Percentiles rank a stretch among this genome's conserved stretches.
phyloP scores from a whole-genome alignment of 2,888 invertebrate genomes.

The Piscicola geometra region DNA sequence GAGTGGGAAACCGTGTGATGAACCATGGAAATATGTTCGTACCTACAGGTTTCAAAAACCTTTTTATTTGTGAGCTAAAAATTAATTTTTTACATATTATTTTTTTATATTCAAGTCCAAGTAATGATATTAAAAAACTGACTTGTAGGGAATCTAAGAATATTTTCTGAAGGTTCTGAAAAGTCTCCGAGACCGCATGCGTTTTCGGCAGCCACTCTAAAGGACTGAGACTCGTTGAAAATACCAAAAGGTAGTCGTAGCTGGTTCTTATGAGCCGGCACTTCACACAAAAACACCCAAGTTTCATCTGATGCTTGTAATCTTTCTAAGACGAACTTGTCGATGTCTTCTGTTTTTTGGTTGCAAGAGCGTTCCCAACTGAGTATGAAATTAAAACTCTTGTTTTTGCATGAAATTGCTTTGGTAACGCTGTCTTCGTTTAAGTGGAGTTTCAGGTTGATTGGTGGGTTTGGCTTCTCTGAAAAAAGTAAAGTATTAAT shows the following conservation, averaged over 20 bases:
- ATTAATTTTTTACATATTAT: no score
- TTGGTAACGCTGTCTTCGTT: neutral
- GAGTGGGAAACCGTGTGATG: constrained; percentile 41
- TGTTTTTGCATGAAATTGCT: neutral
- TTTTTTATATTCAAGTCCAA: no score
- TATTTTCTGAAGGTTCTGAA: constrained; percentile 45
- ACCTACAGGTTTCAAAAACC: neutral
- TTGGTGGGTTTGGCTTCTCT: constrained; percentile 69
- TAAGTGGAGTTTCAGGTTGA: constrained; percentile 59
- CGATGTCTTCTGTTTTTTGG: constrained; percentile 42
- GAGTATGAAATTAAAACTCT: constrained; percentile 68
- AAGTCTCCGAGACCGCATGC: constrained; percentile 71
- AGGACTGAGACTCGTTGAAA: constrained; percentile 36
- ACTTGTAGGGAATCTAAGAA: constrained; percentile 15
- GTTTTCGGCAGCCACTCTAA: constrained; percentile 43
- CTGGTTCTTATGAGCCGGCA: neutral
- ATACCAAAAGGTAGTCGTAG: constrained; percentile 26
- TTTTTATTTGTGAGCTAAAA: no score
- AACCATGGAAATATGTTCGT: constrained; percentile 40
- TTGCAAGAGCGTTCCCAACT: constrained; percentile 63
- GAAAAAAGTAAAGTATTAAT: no score
- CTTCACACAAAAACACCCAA: constrained; percentile 17
- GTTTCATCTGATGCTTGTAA: neutral
- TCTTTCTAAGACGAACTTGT: constrained; percentile 49
- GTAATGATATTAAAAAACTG: no score